Percentiles rank a stretch among this genome's conserved stretches.
These are phyloP conservation scores for Lagopus leucura DNA, from an alignment of 2,113 vertebrate genomes.

Conservation along the genomic window DNA sequence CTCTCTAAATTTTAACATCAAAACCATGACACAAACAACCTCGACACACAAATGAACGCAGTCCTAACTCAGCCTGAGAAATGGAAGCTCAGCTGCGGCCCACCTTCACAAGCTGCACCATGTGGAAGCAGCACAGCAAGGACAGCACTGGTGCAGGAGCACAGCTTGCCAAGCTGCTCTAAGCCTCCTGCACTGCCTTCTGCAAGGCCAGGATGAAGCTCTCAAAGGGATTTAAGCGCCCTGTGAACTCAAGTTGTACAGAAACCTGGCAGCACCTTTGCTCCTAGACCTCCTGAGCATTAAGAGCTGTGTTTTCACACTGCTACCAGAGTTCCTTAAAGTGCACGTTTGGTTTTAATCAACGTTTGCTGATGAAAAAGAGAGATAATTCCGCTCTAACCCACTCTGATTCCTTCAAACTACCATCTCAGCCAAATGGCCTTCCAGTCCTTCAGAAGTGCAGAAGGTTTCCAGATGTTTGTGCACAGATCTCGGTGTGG, in stretches of 20 bases:
- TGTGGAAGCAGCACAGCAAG: background rate
- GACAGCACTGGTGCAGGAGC: no score
- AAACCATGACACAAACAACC: rapidly evolving
- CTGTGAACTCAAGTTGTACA: background rate
- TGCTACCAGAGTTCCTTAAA: background rate
- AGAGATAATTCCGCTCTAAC: background rate
- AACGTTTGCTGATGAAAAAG: background rate
- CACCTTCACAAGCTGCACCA: background rate
- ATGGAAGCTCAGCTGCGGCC: background rate
- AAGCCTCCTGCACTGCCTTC: background rate
- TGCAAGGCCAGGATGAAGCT: background rate
- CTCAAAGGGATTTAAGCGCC: background rate
- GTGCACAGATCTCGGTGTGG: background rate
- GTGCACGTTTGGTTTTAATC: background rate
- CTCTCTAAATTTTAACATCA: background rate
- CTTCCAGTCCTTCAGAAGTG: background rate
- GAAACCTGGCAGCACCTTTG: background rate
- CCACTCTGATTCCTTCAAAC: background rate
- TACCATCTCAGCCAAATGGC: background rate
- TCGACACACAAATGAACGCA: background rate
- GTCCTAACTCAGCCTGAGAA: background rate
- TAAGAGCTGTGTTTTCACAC: background rate
- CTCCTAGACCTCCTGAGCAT: background rate
- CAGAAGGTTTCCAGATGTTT: background rate
- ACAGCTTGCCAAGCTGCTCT: background rate